Conservation (phyloP, 2,797 vertebrate genomes). For the Microhierax caerulescens region DNA sequence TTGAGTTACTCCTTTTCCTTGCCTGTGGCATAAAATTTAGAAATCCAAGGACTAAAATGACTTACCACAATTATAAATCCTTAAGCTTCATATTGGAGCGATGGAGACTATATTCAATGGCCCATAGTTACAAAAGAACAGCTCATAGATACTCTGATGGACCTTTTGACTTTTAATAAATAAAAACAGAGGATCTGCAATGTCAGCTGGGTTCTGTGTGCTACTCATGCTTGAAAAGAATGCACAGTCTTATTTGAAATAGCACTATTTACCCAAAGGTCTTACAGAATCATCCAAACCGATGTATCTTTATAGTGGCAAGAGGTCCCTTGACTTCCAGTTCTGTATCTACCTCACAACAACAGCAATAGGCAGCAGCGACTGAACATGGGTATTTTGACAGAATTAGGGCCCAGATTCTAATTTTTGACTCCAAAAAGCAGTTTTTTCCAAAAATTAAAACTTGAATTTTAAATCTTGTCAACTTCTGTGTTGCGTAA, state of each 20-base stretch:
- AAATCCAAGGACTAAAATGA: background rate
- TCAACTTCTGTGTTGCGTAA: background rate
- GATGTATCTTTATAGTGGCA: background rate
- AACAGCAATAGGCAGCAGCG: rapidly evolving
- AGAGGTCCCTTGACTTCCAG: background rate
- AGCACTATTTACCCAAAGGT: background rate
- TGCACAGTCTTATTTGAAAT: background rate
- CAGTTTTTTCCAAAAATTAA: background rate
- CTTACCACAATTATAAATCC: background rate
- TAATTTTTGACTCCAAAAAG: background rate
- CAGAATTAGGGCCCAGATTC: background rate
- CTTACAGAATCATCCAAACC: background rate
- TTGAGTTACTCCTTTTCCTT: background rate
- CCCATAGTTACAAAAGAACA: background rate
- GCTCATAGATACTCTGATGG: background rate
- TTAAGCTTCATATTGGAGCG: background rate
- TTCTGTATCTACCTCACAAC: background rate
- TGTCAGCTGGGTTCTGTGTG: background rate
- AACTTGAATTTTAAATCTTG: background rate
- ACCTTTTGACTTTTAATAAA: background rate
- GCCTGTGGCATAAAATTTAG: background rate
- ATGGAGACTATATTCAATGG: background rate
- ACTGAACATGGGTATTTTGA: background rate
- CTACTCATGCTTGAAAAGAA: background rate
- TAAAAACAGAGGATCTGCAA: background rate